Conservation (phyloP, 2,113 vertebrate genomes). For the Neogale vison region DNA sequence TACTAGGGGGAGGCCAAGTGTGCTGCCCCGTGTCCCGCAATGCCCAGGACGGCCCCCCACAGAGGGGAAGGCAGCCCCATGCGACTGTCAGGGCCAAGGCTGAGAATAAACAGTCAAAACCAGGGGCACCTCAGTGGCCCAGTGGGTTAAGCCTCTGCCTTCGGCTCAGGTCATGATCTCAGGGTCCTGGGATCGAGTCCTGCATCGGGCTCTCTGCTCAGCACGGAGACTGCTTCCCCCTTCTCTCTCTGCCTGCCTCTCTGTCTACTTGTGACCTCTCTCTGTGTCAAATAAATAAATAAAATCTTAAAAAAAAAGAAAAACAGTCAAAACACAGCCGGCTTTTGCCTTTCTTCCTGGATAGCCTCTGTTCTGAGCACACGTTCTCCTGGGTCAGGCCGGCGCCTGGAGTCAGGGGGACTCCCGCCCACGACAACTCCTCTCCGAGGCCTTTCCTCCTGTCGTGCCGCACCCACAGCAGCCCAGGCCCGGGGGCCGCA, state of each 20-base stretch:
- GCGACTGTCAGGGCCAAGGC: accelerated
- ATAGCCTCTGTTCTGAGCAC: neutral
- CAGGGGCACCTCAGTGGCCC: no score
- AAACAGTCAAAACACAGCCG: neutral
- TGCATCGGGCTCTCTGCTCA: no score
- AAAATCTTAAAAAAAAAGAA: neutral
- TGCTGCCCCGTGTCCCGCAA: accelerated
- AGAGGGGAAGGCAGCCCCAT: neutral
- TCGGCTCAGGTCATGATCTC: no score
- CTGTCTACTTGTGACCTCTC: no score
- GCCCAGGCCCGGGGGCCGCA: slow-evolving; percentile 50
- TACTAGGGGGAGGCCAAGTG: neutral
- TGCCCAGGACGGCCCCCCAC: neutral
- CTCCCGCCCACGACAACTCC: neutral
- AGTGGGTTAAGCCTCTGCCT: no score
- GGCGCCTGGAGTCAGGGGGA: accelerated
- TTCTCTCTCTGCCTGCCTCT: no score
- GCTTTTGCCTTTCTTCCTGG: neutral
- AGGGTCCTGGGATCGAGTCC: no score
- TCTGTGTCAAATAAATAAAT: no score
- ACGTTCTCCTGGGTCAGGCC: neutral
- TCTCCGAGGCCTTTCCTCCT: neutral
- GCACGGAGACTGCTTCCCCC: no score
- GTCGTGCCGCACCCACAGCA: slow-evolving; percentile 83
- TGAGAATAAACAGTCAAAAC: neutral